phyloP scores from a whole-genome alignment of 2,888 invertebrate genomes.

The Phytoseiulus persimilis region DNA sequence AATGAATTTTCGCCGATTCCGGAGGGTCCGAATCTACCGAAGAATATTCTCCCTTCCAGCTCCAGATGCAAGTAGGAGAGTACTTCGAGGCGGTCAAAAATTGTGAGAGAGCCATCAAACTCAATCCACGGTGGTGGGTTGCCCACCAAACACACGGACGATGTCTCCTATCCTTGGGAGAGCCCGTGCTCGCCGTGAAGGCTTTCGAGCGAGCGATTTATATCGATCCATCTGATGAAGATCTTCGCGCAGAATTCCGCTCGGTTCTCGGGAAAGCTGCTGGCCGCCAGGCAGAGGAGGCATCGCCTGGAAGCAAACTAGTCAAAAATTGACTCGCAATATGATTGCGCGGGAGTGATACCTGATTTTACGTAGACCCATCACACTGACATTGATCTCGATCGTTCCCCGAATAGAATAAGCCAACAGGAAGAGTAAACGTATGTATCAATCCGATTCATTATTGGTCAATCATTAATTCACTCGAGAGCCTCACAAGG shows the following conservation, averaged over 20 bases:
- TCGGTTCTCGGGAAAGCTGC: not conserved
- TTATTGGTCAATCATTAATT: too few relatives aligned
- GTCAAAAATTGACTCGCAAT: too few relatives aligned
- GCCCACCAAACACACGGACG: conserved; percentile 8
- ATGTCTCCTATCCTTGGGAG: not conserved
- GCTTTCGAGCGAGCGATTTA: conserved; percentile 7
- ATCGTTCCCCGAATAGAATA: too few relatives aligned
- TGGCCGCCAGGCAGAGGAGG: not conserved
- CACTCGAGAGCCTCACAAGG: too few relatives aligned
- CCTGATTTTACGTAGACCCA: too few relatives aligned
- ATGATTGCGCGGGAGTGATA: too few relatives aligned
- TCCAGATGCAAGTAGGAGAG: conserved; percentile 7
- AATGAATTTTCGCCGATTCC: too few relatives aligned
- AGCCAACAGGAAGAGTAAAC: too few relatives aligned
- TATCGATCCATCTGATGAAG: conserved; percentile 6
- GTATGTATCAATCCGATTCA: too few relatives aligned
- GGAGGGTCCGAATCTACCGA: not conserved
- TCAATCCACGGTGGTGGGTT: conserved; percentile 11
- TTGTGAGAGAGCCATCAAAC: not conserved
- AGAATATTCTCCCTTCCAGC: not conserved
- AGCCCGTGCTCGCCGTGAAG: conserved; percentile 6
- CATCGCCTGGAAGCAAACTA: too few relatives aligned
- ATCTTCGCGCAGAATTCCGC: not conserved
- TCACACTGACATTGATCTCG: too few relatives aligned
- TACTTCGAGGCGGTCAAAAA: not conserved